Conservation (phyloP, 2,797 vertebrate genomes). For the Oreonectes daqikongensis region DNA sequence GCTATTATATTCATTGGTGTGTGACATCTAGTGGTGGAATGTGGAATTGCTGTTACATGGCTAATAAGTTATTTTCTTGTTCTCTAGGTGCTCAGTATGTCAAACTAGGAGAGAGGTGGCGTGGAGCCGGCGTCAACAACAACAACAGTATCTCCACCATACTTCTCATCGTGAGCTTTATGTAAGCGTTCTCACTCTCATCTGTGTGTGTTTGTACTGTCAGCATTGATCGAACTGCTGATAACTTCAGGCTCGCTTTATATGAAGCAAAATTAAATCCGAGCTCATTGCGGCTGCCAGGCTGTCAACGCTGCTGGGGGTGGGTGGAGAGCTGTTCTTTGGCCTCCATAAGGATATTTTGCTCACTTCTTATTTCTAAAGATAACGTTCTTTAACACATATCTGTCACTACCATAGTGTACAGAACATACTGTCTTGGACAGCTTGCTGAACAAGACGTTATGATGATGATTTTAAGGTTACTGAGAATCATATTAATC, state of each 20-base stretch:
- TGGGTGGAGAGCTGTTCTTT: background rate
- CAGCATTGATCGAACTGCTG: background rate
- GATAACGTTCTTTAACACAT: background rate
- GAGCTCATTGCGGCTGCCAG: background rate
- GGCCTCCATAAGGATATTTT: background rate
- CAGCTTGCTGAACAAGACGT: background rate
- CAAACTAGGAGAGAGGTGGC: slow-evolving; percentile 70
- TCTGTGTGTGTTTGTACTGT: background rate
- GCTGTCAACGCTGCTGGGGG: background rate
- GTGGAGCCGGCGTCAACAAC: slow-evolving; percentile 69
- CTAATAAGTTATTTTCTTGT: background rate
- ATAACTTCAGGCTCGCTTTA: background rate
- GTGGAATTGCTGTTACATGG: background rate
- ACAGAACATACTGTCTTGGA: background rate
- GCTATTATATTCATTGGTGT: background rate
- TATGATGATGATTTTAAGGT: background rate
- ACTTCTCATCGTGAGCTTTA: slow-evolving; percentile 88
- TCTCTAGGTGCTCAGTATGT: slow-evolving; percentile 70
- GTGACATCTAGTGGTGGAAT: slow-evolving; percentile 46
- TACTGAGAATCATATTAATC: background rate
- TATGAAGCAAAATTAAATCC: background rate
- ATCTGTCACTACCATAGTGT: background rate
- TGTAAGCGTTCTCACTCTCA: slow-evolving; percentile 75
- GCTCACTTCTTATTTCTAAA: background rate
- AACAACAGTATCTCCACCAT: slow-evolving; percentile 80